Evolutionary conservation across 2,888 invertebrate genomes (phyloP).

Genomic region (Hirtodrosophila histrioides): DNA sequence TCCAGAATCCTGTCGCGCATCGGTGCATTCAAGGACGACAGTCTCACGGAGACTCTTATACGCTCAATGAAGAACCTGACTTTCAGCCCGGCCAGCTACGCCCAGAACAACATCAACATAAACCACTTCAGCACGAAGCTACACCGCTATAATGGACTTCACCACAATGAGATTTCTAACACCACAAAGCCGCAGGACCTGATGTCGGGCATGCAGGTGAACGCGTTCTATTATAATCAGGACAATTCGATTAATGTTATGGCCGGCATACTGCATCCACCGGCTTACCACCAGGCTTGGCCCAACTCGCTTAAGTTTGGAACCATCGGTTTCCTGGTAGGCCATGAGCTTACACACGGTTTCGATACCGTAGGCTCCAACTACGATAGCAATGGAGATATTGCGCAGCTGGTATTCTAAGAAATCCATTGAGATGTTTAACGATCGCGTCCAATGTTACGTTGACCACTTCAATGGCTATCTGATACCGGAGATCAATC

Average conservation of each 20-base stretch:
- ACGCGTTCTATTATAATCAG: constrained; percentile 80
- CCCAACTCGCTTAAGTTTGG: constrained; percentile 81
- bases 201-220: constrained; percentile 74
- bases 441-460: constrained; percentile 76
- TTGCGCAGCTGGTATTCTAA: constrained; percentile 78
- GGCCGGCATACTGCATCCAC: constrained; percentile 80
- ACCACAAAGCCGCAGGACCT: constrained; percentile 73
- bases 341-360: constrained; percentile 82
- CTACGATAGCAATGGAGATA: constrained; percentile 62
- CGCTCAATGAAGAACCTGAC: constrained; percentile 62
- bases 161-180: constrained; percentile 45
- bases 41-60: constrained; percentile 62
- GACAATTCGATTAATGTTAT: constrained; percentile 82
- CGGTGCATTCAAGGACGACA: constrained; percentile 65
- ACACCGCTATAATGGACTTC: constrained; percentile 67
- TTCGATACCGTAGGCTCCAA: constrained; percentile 76
- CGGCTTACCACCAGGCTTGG: constrained; percentile 76
- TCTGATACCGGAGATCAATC: constrained; percentile 80
- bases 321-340: constrained; percentile 79
- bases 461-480: constrained; percentile 73
- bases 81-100: constrained; percentile 59
- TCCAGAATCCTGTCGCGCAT: constrained; percentile 59
- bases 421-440: constrained; percentile 70
- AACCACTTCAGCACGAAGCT: constrained; percentile 56
- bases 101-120: constrained; percentile 67